These are phyloP conservation scores for Leptobrachium ailaonicum DNA, from an alignment of 2,113 vertebrate species.

Conservation along the genomic window DNA sequence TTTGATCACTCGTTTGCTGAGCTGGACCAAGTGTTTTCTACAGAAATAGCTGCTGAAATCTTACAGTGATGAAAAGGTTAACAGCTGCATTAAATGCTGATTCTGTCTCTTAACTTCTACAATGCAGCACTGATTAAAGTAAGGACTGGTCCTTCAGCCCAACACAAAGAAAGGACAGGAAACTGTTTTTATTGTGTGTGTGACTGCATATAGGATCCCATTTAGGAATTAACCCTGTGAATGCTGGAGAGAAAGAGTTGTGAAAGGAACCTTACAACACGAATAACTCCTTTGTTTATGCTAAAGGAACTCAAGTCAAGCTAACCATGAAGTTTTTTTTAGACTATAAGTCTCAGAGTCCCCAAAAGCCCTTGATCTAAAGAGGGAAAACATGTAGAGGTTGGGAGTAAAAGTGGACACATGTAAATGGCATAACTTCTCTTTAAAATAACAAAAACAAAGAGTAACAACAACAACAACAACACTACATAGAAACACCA, in stretches of 20 bases:
- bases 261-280: not conserved
- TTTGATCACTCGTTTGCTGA: not conserved
- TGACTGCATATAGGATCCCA: not conserved
- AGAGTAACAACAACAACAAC: conserved; percentile 38
- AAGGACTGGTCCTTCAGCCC: not conserved
- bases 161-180: not conserved
- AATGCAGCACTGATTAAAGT: not conserved
- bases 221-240: not conserved
- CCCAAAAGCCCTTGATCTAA: too few relatives aligned
- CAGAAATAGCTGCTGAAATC: not conserved
- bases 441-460: too few relatives aligned
- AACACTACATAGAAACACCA: conserved; percentile 48
- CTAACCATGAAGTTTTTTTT: too few relatives aligned
- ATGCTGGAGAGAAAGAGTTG: not conserved
- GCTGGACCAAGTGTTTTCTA: not conserved
- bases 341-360: too few relatives aligned
- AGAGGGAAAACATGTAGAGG: too few relatives aligned
- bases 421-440: not conserved
- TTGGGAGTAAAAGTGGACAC: not conserved
- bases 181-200: not conserved
- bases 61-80: not conserved
- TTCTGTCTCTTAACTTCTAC: not conserved
- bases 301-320: too few relatives aligned
- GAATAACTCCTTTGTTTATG: too few relatives aligned
- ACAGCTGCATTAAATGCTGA: not conserved